Conservation (phyloP, 2,888 invertebrate species). For the Oligia strigilis region DNA sequence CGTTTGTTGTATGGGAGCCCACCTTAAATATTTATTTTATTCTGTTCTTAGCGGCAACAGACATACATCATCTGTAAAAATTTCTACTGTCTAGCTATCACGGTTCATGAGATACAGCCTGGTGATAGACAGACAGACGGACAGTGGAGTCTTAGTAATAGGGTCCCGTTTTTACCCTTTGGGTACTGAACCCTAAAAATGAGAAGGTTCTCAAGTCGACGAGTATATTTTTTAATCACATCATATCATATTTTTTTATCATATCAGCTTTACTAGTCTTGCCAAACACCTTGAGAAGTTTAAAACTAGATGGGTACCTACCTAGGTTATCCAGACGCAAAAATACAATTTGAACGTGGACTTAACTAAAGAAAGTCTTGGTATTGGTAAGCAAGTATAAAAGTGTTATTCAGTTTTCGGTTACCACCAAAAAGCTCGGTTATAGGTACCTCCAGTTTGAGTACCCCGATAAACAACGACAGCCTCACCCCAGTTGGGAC, state of each 20-base stretch:
- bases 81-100: no score
- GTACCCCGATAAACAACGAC: conserved; percentile 40
- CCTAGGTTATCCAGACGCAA: no score
- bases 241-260: background rate
- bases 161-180: no score
- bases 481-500: conserved; percentile 17
- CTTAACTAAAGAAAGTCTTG: background rate
- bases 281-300: background rate
- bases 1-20: no score
- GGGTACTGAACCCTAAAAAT: no score
- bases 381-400: background rate
- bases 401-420: background rate
- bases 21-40: no score
- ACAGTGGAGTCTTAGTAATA: no score
- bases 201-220: background rate
- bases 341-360: background rate
- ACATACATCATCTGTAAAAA: no score
- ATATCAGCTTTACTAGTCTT: background rate
- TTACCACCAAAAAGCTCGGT: background rate
- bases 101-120: no score
- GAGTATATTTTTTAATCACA: background rate
- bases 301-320: background rate
- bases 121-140: no score
- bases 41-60: no score
- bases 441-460: conserved; percentile 18